These are phyloP conservation scores for Bungarus multicinctus DNA, from an alignment of 2,113 vertebrate genomes.

Conservation along the genomic window DNA sequence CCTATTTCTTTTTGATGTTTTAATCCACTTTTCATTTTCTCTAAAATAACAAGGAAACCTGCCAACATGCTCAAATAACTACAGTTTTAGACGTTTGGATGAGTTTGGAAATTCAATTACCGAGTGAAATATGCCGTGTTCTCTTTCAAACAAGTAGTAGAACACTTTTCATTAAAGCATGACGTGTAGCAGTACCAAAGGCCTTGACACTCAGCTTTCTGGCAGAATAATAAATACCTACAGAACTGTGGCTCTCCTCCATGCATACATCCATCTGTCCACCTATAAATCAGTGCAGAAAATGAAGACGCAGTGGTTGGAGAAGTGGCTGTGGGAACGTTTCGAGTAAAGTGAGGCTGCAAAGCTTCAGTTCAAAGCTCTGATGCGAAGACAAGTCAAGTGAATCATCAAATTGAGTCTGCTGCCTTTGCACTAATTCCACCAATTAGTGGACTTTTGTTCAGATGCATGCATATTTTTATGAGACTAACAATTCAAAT, in stretches of 20 bases:
- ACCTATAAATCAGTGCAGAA: slow-evolving; percentile 44
- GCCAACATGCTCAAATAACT: not conserved
- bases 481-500: not conserved
- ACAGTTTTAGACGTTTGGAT: not conserved
- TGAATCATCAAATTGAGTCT: not conserved
- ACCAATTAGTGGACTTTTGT: not conserved
- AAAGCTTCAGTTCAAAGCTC: not conserved
- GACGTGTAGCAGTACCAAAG: slow-evolving; percentile 34
- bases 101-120: not conserved
- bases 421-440: not conserved
- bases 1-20: not conserved
- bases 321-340: slow-evolving; percentile 41
- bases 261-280: slow-evolving; percentile 58
- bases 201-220: slow-evolving; percentile 50
- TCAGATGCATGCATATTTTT: not conserved
- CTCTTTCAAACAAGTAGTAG: slow-evolving; percentile 4
- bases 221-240: slow-evolving; percentile 44
- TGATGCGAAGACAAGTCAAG: not conserved
- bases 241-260: slow-evolving; percentile 54
- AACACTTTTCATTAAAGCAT: slow-evolving; percentile 55
- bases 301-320: slow-evolving; percentile 54
- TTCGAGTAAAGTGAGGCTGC: not conserved
- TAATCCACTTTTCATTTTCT: not conserved
- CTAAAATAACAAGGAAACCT: not conserved
- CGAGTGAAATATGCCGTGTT: not conserved